Evolutionary conservation across 2,797 vertebrate genomes (phyloP), one percentile per base, ranked within the genome.

Genomic region (Schizopygopsis malacanthus): DNA sequence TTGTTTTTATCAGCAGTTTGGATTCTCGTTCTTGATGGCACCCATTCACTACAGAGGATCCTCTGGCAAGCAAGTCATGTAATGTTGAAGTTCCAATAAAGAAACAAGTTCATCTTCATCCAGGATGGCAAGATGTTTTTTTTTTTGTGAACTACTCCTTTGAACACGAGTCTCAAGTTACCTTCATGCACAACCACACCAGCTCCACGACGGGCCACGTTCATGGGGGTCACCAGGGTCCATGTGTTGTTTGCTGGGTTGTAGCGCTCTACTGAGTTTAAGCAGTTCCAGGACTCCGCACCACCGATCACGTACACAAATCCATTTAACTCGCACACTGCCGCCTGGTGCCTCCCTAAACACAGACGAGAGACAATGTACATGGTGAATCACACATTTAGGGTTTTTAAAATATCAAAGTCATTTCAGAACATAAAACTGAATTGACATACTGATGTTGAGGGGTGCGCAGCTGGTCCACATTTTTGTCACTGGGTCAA

Each of bases 231-330:
- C 0, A 99, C 95, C 77, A 98, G 90, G 11, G 96, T 98, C 98
- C 98, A 99, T 22, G 97, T 99, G 94, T 98, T 97, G 92, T 97
- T 99, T 85, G 97, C 96, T 0, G 97, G 96, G 91, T 97, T 98
- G 91, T 98, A 99, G 52, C 98, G 96, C 86, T 99, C 98, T 87
- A 99, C 98, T 0, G 96, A 97, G 90, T 96, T 99, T 81, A 99
- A 95, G 92, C 98, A 99, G 93, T 99, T 99, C 98, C 98, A 99
- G 0, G 97, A 99, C 86, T 99, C 98, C 0, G 98, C 98, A 37
- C 98, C 98, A 54, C 98, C 98, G 0, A 99, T 97, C 83, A 96
- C 97, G 10, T 99, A 99, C 91, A 99, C 94, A 90, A 95, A 97
- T 54, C 96, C 96, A 0, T 95, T 96, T 89, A 99, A 93, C 92